phyloP scores from a whole-genome alignment of 2,113 vertebrate genomes.

The Sinocyclocheilus grahami region DNA sequence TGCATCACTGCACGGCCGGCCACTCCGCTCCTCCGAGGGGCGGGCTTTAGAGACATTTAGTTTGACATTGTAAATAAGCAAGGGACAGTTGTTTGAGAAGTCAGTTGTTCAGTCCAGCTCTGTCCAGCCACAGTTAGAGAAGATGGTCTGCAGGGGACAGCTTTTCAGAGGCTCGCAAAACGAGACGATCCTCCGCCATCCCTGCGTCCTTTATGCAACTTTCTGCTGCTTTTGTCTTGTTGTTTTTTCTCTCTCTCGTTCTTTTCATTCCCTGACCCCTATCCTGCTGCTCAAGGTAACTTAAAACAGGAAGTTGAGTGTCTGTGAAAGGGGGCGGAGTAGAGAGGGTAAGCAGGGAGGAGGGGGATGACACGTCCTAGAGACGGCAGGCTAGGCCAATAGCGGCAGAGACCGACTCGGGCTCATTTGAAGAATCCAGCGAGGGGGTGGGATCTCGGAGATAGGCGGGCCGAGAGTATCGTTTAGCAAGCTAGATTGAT shows the following conservation, averaged over 20 bases:
- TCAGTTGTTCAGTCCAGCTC: constrained; percentile 71
- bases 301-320: constrained; percentile 95
- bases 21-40: constrained; percentile 68
- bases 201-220: constrained; percentile 64
- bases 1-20: constrained; percentile 67
- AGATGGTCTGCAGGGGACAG: constrained; percentile 61
- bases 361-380: constrained; percentile 59
- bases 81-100: constrained; percentile 80
- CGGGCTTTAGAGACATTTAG: constrained; percentile 77
- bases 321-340: constrained; percentile 76
- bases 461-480: constrained; percentile 82
- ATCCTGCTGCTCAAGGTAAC: constrained; percentile 99
- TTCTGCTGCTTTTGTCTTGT: constrained; percentile 60
- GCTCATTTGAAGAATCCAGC: constrained; percentile 63
- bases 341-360: constrained; percentile 58
- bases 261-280: constrained; percentile 90
- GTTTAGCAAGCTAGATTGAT: constrained; percentile 94
- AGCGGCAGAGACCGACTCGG: constrained; percentile 33
- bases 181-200: constrained; percentile 32
- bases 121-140: constrained; percentile 62
- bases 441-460: constrained; percentile 66
- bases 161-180: constrained; percentile 64
- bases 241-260: constrained; percentile 65
- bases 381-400: constrained; percentile 75
- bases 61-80: constrained; percentile 88